These are phyloP conservation scores for Gobio occitaniae DNA, from an alignment of 2,797 vertebrate species.

Conservation along the genomic window DNA sequence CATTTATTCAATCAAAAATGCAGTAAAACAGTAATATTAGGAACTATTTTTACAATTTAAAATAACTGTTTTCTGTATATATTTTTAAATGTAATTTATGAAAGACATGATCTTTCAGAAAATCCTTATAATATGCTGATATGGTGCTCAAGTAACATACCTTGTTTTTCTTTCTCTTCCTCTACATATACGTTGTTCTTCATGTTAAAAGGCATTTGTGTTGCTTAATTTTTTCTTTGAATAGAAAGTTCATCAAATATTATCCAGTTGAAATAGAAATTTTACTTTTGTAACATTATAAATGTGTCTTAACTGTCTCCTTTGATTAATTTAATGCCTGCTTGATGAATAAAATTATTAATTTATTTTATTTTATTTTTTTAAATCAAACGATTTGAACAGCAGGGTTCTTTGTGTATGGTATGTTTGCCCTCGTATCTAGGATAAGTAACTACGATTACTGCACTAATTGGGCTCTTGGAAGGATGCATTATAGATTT, in stretches of 20 bases:
- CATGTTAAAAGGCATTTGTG: not conserved
- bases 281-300: not conserved
- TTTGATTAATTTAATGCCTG: not conserved
- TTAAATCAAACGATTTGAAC: not conserved
- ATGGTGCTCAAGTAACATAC: not conserved
- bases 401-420: not conserved
- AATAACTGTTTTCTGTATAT: not conserved
- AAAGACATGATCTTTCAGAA: not conserved
- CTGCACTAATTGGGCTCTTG: constrained; percentile 12
- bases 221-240: not conserved
- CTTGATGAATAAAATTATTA: not conserved
- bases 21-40: not conserved
- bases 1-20: not conserved
- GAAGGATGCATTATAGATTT: constrained; percentile 12
- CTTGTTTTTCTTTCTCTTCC: not conserved
- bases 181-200: too few species aligned
- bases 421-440: not conserved
- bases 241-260: not conserved
- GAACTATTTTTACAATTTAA: not conserved
- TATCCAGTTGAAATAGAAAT: not conserved
- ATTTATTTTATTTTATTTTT: not conserved
- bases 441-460: not conserved
- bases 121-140: too few species aligned
- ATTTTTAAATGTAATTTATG: not conserved
- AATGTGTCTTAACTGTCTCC: not conserved